A percentile compares a stretch with the other conserved stretches of the same genome.
Evolutionary conservation across 1,140 invertebrate species (phyloP).

Genomic region (Tetraneura akinire): DNA sequence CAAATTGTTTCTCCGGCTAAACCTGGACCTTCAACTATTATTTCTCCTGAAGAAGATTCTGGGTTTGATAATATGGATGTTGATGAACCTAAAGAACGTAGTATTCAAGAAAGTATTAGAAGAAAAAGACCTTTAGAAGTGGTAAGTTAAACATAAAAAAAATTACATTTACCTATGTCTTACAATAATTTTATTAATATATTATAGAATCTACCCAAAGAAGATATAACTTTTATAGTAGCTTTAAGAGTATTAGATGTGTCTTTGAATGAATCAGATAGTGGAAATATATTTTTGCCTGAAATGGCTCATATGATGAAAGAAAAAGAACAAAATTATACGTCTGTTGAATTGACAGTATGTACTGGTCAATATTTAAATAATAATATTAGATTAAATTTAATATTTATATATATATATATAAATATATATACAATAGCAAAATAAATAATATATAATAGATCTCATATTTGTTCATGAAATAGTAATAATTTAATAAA

Average conservation of each 20-base stretch:
- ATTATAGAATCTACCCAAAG: conserved; percentile 17
- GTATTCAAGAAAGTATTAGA: conserved; percentile 28
- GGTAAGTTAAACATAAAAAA: not conserved
- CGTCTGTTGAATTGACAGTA: conserved; percentile 5
- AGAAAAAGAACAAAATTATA: conserved; percentile 2
- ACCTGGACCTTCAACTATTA: conserved; percentile 48
- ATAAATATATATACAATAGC: too few relatives aligned
- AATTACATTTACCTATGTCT: not conserved
- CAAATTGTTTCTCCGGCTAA: conserved; percentile 57
- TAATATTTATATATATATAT: too few relatives aligned
- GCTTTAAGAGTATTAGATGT: conserved; percentile 68
- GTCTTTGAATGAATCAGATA: conserved; percentile 66
- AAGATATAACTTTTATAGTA: conserved; percentile 57
- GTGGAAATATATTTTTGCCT: conserved; percentile 67
- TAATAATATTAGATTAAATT: too few relatives aligned
- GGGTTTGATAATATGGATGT: conserved; percentile 78
- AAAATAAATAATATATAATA: too few relatives aligned
- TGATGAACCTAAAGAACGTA: conserved; percentile 60
- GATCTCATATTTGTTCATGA: too few relatives aligned
- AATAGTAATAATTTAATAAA: too few relatives aligned
- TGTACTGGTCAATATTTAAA: not conserved
- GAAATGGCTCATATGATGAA: conserved; percentile 60
- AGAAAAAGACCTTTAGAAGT: conserved; percentile 41
- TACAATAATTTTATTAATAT: not conserved
- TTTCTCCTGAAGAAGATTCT: conserved; percentile 68